These are phyloP conservation scores for Trichacis sp. DNA, from an alignment of 2,888 invertebrate genomes.

Conservation along the genomic window DNA sequence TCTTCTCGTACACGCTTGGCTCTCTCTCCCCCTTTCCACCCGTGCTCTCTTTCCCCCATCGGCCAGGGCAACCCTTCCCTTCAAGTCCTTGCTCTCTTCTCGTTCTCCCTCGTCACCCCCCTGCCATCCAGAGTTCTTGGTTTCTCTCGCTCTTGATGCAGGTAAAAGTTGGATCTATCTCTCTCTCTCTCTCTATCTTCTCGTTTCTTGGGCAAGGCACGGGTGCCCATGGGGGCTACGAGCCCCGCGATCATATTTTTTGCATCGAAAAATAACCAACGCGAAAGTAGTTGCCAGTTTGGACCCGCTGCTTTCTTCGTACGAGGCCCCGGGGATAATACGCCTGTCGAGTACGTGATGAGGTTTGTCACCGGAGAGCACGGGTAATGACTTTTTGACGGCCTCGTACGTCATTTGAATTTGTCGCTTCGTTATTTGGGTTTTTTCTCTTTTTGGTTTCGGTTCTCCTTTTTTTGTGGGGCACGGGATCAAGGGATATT, in stretches of 20 bases:
- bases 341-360: constrained; percentile 41
- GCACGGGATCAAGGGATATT: no score
- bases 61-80: constrained; percentile 43
- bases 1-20: constrained; percentile 60
- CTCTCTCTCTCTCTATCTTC: constrained; percentile 41
- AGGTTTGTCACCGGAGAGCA: constrained; percentile 31
- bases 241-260: constrained; percentile 59
- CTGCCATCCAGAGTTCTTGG: constrained; percentile 25
- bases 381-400: constrained; percentile 16
- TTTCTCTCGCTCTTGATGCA: constrained; percentile 43
- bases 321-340: constrained; percentile 46
- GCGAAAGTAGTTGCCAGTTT: constrained; percentile 42
- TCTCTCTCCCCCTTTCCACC: constrained; percentile 34
- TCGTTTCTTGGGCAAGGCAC: constrained; percentile 47
- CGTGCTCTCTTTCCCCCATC: constrained; percentile 32
- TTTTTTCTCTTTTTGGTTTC: no score
- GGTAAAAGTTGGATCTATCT: constrained; percentile 46
- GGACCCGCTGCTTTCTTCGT: constrained; percentile 42
- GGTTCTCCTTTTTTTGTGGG: constrained; percentile 26
- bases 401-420: constrained; percentile 18
- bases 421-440: not conserved
- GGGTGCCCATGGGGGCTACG: constrained; percentile 52
- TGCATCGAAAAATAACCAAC: constrained; percentile 54
- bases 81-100: constrained; percentile 40
- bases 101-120: constrained; percentile 38